Evolutionary conservation across 2,113 vertebrate species (phyloP).

Genomic region (Ciconia stormi): DNA sequence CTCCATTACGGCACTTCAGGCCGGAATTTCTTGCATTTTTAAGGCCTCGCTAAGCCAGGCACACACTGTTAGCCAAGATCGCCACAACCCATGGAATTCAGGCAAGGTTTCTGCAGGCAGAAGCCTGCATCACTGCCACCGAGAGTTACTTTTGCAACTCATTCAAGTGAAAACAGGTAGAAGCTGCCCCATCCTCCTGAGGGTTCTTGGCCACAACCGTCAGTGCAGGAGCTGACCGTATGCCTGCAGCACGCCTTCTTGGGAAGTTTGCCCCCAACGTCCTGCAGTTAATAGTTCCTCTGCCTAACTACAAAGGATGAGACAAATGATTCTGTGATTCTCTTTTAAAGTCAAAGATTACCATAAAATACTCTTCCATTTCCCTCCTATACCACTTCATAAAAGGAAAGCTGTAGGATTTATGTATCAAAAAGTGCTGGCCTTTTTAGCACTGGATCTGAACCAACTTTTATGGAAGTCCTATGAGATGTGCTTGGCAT

Average conservation of each 20-base stretch:
- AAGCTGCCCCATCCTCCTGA: not conserved
- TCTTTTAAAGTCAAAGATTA: not conserved
- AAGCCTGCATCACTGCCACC: not conserved
- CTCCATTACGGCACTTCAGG: not conserved
- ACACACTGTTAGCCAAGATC: not conserved
- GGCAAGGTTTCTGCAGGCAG: not conserved
- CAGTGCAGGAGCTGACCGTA: not conserved
- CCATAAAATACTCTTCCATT: not conserved
- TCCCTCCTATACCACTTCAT: not conserved
- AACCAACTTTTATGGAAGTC: not conserved
- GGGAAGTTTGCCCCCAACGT: not conserved
- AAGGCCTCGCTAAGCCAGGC: not conserved
- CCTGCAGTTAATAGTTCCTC: not conserved
- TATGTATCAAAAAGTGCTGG: not conserved
- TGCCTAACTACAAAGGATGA: not conserved
- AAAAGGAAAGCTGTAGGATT: not conserved
- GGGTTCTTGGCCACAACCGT: not conserved
- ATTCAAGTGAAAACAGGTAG: not conserved
- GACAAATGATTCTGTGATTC: not conserved
- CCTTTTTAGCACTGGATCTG: not conserved
- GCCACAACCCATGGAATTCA: not conserved
- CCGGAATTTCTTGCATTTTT: not conserved
- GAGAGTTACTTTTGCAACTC: not conserved
- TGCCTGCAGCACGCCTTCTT: not conserved
- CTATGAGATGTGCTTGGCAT: not conserved